These are phyloP conservation scores for Thinocorus orbignyianus DNA, from an alignment of 2,113 vertebrate genomes.

Conservation along the genomic window DNA sequence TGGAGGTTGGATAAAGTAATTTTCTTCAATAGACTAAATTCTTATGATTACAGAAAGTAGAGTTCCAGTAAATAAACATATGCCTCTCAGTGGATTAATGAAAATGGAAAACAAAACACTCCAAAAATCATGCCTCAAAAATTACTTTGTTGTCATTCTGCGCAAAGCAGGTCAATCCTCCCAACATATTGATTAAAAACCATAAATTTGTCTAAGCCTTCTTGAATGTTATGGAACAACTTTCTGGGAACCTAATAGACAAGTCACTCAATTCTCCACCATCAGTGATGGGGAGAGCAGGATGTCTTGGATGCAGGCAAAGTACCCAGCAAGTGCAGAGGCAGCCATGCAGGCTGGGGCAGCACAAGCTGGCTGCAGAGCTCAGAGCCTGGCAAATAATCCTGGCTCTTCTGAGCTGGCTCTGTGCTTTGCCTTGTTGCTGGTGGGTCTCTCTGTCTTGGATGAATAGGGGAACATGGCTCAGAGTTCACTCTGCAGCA, in stretches of 20 bases:
- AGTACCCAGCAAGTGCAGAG: accelerated
- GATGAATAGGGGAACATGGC: accelerated
- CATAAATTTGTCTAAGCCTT: neutral
- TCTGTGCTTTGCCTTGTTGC: accelerated
- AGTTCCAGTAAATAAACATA: neutral
- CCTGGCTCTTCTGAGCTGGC: neutral
- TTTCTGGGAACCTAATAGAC: neutral
- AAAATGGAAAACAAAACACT: neutral
- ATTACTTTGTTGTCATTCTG: neutral
- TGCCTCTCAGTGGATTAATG: neutral
- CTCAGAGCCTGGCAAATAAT: neutral
- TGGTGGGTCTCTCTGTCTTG: neutral
- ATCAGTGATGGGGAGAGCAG: accelerated
- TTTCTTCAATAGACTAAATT: neutral
- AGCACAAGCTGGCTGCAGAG: accelerated
- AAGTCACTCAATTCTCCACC: neutral
- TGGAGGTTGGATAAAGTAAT: neutral
- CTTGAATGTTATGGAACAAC: neutral
- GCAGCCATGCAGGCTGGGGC: neutral
- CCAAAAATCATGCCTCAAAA: neutral
- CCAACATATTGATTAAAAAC: neutral
- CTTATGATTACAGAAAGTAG: neutral
- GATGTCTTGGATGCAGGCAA: neutral
- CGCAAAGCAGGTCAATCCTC: neutral
- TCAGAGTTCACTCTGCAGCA: neutral